A percentile compares a stretch with the other conserved stretches of the same genome.
Evolutionary conservation across 2,113 vertebrate genomes (phyloP).

Genomic region (Phrynocephalus versicolor): DNA sequence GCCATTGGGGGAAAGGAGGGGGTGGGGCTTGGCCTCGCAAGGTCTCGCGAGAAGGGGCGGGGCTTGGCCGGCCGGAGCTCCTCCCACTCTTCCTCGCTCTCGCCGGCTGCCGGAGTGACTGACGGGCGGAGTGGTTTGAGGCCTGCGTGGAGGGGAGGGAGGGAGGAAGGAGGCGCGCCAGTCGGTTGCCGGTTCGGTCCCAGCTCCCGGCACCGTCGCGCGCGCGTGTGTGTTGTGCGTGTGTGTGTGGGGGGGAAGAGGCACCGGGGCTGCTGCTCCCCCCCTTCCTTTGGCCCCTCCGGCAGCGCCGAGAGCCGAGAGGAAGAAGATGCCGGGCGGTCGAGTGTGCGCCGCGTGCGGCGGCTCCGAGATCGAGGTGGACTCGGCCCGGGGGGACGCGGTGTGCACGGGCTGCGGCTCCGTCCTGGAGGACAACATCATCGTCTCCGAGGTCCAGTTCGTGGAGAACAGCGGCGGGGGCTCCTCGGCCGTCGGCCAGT

Average conservation of each 20-base stretch:
- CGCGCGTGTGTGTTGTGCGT: no score
- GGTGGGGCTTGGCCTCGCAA: background rate
- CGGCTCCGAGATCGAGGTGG: slow-evolving; percentile 89
- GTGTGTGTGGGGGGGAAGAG: background rate
- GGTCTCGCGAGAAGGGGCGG: slow-evolving; percentile 41
- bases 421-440: slow-evolving; percentile 97
- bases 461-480: slow-evolving; percentile 93
- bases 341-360: slow-evolving; percentile 87
- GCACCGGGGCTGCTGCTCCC: background rate
- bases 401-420: slow-evolving; percentile 93
- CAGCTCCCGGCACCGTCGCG: background rate
- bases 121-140: no score
- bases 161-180: no score
- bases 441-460: slow-evolving; percentile 95
- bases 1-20: background rate
- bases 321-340: slow-evolving; percentile 80
- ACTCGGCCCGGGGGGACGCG: slow-evolving; percentile 90
- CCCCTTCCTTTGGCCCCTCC: background rate
- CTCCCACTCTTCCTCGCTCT: background rate
- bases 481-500: slow-evolving; percentile 94
- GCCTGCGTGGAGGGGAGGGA: background rate
- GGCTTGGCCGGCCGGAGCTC: background rate
- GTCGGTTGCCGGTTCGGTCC: background rate
- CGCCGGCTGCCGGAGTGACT: background rate
- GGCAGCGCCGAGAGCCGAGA: no score